Conservation (phyloP, 2,888 invertebrate genomes). For the Hoplodrina blanda region DNA sequence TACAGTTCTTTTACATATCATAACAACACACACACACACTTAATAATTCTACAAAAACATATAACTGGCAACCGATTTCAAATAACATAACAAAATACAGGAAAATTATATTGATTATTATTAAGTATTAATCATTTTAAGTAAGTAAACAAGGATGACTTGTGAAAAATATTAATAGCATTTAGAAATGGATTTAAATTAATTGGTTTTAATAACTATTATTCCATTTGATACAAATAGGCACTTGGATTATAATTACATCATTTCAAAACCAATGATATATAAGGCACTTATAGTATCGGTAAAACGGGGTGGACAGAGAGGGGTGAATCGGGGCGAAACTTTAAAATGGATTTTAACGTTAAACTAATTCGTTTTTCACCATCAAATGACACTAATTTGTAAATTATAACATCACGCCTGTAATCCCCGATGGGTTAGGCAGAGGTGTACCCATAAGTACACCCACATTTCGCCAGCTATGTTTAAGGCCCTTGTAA, state of each 20-base stretch:
- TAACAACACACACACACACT: constrained; percentile 21
- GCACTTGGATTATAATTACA: constrained; percentile 17
- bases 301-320: no score
- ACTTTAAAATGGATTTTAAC: no score
- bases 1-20: constrained; percentile 26
- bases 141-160: constrained; percentile 9
- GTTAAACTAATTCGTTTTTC: no score
- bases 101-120: constrained; percentile 25
- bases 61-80: constrained; percentile 8
- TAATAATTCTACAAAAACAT: constrained; percentile 28
- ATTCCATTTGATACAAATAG: constrained; percentile 4
- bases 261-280: not conserved
- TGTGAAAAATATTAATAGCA: constrained; percentile 15
- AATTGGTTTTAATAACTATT: constrained; percentile 5
- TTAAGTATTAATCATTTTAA: constrained; percentile 22
- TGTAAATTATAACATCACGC: no score
- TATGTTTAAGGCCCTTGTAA: no score
- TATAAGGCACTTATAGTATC: not conserved
- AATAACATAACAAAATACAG: constrained; percentile 23
- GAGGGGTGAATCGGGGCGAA: no score
- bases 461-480: no score
- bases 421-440: no score
- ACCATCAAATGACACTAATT: no score
- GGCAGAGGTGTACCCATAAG: no score
- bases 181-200: constrained; percentile 12